Conservation (phyloP, 2,797 vertebrate species). For the Hemitrygon akajei region DNA sequence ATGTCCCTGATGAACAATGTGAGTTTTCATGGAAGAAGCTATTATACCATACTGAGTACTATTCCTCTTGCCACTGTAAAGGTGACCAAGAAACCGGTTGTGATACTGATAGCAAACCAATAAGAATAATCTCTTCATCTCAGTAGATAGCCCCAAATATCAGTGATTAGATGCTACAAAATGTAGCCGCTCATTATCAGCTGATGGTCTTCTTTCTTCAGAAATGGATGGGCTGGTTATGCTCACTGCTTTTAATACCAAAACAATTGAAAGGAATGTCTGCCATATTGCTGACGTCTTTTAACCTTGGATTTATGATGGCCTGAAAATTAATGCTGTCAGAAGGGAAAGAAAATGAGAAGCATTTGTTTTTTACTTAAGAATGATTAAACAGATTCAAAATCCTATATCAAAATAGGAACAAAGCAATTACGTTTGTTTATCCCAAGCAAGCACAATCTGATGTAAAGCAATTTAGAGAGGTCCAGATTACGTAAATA, state of each 20-base stretch:
- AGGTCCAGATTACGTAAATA: not conserved
- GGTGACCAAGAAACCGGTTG: not conserved
- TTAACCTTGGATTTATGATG: conserved; percentile 4
- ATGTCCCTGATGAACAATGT: not conserved
- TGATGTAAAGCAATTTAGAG: not conserved
- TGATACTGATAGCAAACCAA: not conserved
- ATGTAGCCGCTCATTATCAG: not conserved
- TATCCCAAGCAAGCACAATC: not conserved
- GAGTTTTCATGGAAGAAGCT: not conserved
- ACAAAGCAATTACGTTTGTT: conserved; percentile 6
- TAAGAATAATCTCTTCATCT: not conserved
- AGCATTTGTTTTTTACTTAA: conserved; percentile 2
- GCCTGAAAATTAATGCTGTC: not conserved
- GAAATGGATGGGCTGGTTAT: not conserved
- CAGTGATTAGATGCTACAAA: not conserved
- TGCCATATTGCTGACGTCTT: not conserved
- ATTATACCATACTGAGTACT: not conserved
- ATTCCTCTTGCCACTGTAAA: too few relatives aligned
- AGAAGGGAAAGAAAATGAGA: not conserved
- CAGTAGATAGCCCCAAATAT: not conserved
- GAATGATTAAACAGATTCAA: not conserved
- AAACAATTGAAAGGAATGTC: not conserved
- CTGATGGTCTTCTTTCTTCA: not conserved
- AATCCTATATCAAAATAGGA: not conserved
- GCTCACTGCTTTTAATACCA: not conserved